Conservation (phyloP, 2,113 vertebrate species). For the Dasyurus viverrinus region DNA sequence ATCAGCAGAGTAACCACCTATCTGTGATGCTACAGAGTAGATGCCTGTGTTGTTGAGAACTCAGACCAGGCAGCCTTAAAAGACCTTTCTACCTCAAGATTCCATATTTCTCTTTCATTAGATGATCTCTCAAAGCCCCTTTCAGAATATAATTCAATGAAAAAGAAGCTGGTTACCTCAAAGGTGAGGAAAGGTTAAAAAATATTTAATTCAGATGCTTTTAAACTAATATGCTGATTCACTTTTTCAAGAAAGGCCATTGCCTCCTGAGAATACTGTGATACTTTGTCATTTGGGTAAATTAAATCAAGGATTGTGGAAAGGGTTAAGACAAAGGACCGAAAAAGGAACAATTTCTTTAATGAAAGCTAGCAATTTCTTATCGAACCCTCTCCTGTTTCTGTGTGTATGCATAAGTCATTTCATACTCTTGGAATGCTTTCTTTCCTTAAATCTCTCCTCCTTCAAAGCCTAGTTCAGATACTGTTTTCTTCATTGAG, state of each 20-base stretch:
- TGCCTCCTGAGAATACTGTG: background rate
- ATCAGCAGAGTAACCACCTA: background rate
- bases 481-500: background rate
- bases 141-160: background rate
- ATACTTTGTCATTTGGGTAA: background rate
- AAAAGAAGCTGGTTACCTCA: background rate
- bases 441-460: background rate
- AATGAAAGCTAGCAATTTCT: background rate
- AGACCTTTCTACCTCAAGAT: background rate
- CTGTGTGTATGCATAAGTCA: background rate
- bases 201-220: background rate
- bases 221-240: background rate
- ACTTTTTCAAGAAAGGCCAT: background rate
- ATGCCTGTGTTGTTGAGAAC: background rate
- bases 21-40: background rate
- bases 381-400: background rate
- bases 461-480: background rate
- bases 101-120: background rate
- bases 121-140: background rate
- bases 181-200: too few species aligned
- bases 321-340: background rate
- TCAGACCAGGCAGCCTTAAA: background rate
- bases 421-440: background rate
- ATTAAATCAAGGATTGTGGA: background rate
- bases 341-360: background rate